Base-by-base conservation (phyloP, 2,888 invertebrate species). In the Ennomos quercinarius region DNA sequence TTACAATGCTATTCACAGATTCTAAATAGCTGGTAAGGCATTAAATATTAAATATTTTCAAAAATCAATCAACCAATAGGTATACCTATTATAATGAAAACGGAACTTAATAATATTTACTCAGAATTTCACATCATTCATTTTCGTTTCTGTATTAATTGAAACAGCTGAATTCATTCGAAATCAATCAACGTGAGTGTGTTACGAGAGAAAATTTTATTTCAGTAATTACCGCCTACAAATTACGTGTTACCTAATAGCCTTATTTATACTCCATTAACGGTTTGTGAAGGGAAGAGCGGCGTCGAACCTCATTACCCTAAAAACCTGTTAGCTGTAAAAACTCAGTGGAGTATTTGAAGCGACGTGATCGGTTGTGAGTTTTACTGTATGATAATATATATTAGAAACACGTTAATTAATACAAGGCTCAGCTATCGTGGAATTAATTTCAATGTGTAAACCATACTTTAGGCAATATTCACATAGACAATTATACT, bases 351-450 rank as follows among this genome's bases (percentile, higher is more conserved):
- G 53, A 61, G 70, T 72, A 71, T 73, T 69, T 70, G 66, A 72
- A 72, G 68, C 66, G 67, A 67, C 64, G n/a, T 60, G 67, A 69
- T 68, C 66, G 40, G 10, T 48, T 38, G 44, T n/a, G 12, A 52
- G 44, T 27, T 53, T 68, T 69, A 68, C 63, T 64, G 64, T 68
- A 70, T 66, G 66, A 66, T 67, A 68, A 72, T 72, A 71, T 66
- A 72, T 71, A 71, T 77, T 74, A 73, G 73, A 68, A 76, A 71
- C 66, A 71, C 63, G 3, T 27, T 27, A 27, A 27, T 0, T 27
- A 27, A 27, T 17, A n/a, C n/a, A n/a, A n/a, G 17, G 17, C 17
- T 17, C 1, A 17, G 17, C 17, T 17, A 17, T 17, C 17, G 4
- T 2, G 17, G 17, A 17, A 17, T 17, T 2, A 17, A 17, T 4